Evolutionary conservation across 2,888 invertebrate species (phyloP), one percentile per base, ranked within the genome.

Genomic region (Standfussiana lucernea): DNA sequence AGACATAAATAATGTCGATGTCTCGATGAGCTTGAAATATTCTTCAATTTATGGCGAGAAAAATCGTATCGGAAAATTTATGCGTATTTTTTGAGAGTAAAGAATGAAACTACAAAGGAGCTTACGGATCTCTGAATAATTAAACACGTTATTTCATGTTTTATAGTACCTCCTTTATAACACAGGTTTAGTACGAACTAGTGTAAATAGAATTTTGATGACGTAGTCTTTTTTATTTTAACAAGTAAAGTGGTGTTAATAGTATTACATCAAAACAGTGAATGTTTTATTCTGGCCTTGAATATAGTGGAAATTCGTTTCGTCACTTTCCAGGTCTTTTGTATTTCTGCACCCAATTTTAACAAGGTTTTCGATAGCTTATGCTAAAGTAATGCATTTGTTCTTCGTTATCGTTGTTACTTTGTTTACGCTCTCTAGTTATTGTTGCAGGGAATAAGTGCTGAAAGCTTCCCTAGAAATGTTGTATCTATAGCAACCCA

Each of bases 1-100:
- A 72, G 61, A 56, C 47, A 72, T 81, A 72, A 80, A 84, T 84
- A 69, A 78, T 35, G 62, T 50, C 78, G 62, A 59, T 66, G 40
- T 45, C 62, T 56, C 84, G 65, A 64, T 69, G 40, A 78, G 72
- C 45, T 71, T 75, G 74, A 81, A 70, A 66, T 66, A 81, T 84
- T 74, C 45, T 61, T 69, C n/a, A 68, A 77, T 80, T 84, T 84
- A 74, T 80, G 35, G 37, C 40, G 18, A 42, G n/a, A n/a, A 73
- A 71, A 64, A 74, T 50, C 10, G 24, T 24, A 62, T 18, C 42
- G 42, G 42, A 71, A 72, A 79, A 69, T 45, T 64, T 8, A 18
- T 35, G 21, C 10, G 45, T 56, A 21, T 65, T 83, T 82, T 74
- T 71, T 61, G 28, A 42, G 62, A 64, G 11, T 1, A 7, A 65